These are phyloP conservation scores for Paratilapia polleni DNA, from an alignment of 2,113 vertebrate genomes.

Conservation along the genomic window DNA sequence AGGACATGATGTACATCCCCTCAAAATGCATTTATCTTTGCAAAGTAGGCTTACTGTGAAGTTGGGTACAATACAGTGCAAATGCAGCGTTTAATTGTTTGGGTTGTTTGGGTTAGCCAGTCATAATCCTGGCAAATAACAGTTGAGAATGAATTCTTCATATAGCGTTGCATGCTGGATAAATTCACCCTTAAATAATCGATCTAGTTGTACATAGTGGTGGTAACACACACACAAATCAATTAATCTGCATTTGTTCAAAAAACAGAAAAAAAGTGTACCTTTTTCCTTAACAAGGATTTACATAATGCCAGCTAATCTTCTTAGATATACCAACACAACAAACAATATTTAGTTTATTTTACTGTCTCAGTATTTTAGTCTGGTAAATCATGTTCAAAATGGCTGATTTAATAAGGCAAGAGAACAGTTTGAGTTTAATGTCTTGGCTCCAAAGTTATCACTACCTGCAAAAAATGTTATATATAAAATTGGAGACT, in stretches of 20 bases:
- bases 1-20: slow-evolving; percentile 20
- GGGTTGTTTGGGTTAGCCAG: background rate
- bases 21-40: background rate
- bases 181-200: background rate
- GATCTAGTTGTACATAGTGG: no score
- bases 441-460: background rate
- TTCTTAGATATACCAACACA: background rate
- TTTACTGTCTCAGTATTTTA: background rate
- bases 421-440: background rate
- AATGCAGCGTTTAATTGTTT: background rate
- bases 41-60: background rate
- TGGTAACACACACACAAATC: background rate
- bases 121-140: background rate
- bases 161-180: background rate
- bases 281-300: background rate
- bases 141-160: background rate
- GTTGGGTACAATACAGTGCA: background rate
- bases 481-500: background rate
- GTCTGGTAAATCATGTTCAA: background rate
- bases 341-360: background rate
- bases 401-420: background rate
- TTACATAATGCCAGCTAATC: background rate
- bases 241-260: background rate
- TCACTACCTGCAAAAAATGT: background rate
- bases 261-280: background rate